phyloP scores from a whole-genome alignment of 2,113 vertebrate species.

The Macquaria ambigua region DNA sequence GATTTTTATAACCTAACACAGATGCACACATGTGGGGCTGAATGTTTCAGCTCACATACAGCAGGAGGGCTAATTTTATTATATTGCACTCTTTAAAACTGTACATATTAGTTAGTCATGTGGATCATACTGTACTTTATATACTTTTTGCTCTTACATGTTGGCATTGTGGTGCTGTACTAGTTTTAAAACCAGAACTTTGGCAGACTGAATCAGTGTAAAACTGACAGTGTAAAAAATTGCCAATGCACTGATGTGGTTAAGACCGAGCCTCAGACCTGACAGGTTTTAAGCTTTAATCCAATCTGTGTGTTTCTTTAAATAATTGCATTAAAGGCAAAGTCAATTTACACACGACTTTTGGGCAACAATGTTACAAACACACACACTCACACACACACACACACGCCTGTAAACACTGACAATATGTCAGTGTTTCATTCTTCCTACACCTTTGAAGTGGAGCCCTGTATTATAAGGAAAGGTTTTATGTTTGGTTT shows the following conservation, averaged over 20 bases:
- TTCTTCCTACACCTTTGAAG: conserved; percentile 60
- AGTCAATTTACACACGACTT: background rate
- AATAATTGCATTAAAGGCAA: conserved; percentile 9
- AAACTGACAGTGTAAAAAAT: background rate
- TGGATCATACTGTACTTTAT: background rate
- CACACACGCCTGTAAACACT: conserved; percentile 10
- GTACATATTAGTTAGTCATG: background rate
- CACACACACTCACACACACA: background rate
- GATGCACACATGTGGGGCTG: background rate
- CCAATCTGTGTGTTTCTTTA: background rate
- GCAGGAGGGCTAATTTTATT: background rate
- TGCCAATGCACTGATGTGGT: background rate
- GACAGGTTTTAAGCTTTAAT: background rate
- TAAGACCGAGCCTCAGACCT: background rate
- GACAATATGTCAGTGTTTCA: conserved; percentile 49
- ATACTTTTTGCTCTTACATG: background rate
- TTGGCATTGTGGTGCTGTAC: background rate
- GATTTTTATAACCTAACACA: background rate
- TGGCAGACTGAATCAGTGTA: background rate
- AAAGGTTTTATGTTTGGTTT: conserved; percentile 54
- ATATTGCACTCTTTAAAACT: background rate
- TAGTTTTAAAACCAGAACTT: background rate
- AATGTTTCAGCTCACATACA: background rate
- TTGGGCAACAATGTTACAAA: background rate
- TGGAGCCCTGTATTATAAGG: conserved; percentile 35